phyloP scores from a whole-genome alignment of 1,140 invertebrate species.

The Prorops nasuta region DNA sequence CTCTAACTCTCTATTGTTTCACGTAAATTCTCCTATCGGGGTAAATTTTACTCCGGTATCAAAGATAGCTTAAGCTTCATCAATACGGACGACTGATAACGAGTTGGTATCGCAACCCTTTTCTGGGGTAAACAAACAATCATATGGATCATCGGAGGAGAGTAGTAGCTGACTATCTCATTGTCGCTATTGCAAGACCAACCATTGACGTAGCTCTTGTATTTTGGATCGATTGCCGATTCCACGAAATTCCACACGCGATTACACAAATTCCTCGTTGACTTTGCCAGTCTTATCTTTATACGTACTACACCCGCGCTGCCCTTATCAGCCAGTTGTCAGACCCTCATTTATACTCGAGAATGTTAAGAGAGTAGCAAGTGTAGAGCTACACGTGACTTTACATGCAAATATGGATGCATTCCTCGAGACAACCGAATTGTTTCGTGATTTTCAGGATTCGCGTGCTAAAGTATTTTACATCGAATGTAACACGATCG shows the following conservation, averaged over 20 bases:
- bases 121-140: constrained; percentile 31
- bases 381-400: too few species aligned
- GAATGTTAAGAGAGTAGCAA: too few species aligned
- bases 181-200: constrained; percentile 1
- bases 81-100: constrained; percentile 21
- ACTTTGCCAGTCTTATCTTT: constrained; percentile 19
- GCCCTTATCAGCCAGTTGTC: constrained; percentile 19
- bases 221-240: constrained; percentile 12
- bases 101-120: constrained; percentile 24
- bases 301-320: constrained; percentile 23
- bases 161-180: background rate
- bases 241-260: constrained; percentile 23
- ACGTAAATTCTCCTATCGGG: too few species aligned
- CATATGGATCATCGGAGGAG: constrained; percentile 12
- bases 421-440: too few species aligned
- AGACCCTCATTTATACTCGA: constrained; percentile 8
- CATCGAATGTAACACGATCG: too few species aligned
- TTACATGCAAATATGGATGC: too few species aligned
- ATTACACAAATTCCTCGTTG: constrained; percentile 25
- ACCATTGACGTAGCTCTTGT: constrained; percentile 18
- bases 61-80: too few species aligned
- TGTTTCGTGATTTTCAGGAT: too few species aligned
- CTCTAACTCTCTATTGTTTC: too few species aligned
- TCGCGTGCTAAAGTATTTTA: too few species aligned
- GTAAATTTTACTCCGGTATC: too few species aligned